Base-by-base conservation (phyloP, 2,113 vertebrate genomes). In the Mustela lutreola region DNA sequence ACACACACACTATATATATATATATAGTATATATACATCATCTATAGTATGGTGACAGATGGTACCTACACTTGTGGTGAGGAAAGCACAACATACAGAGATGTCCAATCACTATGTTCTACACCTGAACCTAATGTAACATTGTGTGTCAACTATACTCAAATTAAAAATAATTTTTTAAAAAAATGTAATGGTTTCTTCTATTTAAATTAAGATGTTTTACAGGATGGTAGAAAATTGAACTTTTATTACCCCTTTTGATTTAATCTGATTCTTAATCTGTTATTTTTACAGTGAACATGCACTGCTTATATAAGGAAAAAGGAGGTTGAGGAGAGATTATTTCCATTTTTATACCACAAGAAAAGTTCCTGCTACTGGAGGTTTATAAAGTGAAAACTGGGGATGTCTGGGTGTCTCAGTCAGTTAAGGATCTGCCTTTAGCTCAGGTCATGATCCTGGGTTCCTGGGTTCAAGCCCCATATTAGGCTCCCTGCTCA, bases 271-370 rank as follows among this genome's bases (percentile, higher is more conserved):
- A 84, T 62, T 48, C 75, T 39, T 75, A 56, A 79, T 63, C 71
- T 86, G 18, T 79, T 92, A 28, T 79, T 93, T 93, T 88, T 94
- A 87, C 48, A 88, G 21, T 42, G 73, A 95, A 60, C 9, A 45
- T 22, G 10, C 7, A 19, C 18, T 73, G 53, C 22, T 82, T 89
- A 9, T 45, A 42, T 58, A 86, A 89, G 7, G 53, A 67, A 95
- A 88, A 65, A n/a, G 22, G 22, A 28, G 1, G 0, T 39, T 58
- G 15, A 70, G 78, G n/a, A 62, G 22, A 89, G 79, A 94, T 56
- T 62, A 75, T 80, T 58, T 92, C 19, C 31, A 73, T 60, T 80
- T 95, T 83, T 62, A 84, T 83, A 4, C 19, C n/a, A 70, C 63
- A 76, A 39, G 70, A 96, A 85, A 95, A 92, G 16, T 73, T 70